Percentiles rank a stretch among this genome's conserved stretches.
phyloP scores from a whole-genome alignment of 2,888 invertebrate genomes.

The Acanthosepion lycidas region DNA sequence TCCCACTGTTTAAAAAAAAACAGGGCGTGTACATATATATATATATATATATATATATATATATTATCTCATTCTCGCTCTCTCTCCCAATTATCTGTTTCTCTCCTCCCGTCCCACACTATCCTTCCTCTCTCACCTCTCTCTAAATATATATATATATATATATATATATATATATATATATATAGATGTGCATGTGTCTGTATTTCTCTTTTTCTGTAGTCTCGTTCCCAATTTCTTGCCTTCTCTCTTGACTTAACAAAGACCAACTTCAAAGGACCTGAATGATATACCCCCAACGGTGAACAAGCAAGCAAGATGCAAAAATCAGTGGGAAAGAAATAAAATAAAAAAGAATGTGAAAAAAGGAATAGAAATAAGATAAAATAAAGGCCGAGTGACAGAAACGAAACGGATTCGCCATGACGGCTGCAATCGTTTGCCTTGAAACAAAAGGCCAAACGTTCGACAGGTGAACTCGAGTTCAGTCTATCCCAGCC shows the following conservation, averaged over 20 bases:
- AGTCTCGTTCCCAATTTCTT: not conserved
- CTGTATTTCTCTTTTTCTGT: not conserved
- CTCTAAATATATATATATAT: not conserved
- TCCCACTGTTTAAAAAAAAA: no score
- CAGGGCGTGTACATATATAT: not conserved
- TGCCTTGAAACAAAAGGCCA: not conserved
- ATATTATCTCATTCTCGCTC: not conserved
- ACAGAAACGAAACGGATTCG: not conserved
- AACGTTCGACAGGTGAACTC: not conserved
- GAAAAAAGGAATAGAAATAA: not conserved
- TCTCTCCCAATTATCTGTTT: no score
- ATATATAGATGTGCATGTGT: not conserved
- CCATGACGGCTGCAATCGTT: not conserved
- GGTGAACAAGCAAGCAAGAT: not conserved
- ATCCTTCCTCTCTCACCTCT: no score
- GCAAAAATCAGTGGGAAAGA: not conserved
- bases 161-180: not conserved
- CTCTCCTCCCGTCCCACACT: no score
- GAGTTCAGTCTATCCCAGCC: no score
- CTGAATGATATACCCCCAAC: not conserved
- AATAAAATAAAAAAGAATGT: not conserved
- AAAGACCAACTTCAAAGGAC: not conserved
- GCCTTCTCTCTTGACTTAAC: not conserved
- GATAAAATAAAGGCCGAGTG: not conserved
- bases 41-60: not conserved